Evolutionary conservation across 2,888 invertebrate species (phyloP).

Genomic region (Trachelus troglodyta): DNA sequence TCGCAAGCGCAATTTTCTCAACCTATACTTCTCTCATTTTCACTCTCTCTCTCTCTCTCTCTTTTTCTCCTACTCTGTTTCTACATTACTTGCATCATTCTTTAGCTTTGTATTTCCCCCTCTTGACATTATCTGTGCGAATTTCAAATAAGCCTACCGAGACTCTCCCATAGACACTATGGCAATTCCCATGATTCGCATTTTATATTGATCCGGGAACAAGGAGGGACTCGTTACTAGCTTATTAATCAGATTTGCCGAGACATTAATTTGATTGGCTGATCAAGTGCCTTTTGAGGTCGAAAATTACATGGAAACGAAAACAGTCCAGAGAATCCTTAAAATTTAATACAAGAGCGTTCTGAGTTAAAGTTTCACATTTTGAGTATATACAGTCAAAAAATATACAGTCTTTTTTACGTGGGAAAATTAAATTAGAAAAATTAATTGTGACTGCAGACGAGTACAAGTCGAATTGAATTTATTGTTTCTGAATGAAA

Average conservation of each 20-base stretch:
- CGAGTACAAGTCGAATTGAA: background rate
- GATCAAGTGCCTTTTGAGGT: background rate
- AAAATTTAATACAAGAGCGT: background rate
- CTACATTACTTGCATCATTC: background rate
- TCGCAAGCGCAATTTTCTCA: slow-evolving; percentile 9
- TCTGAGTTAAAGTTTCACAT: background rate
- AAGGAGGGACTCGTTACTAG: background rate
- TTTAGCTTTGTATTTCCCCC: background rate
- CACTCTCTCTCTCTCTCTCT: slow-evolving; percentile 14
- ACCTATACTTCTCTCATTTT: background rate
- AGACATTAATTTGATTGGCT: background rate
- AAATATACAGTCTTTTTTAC: background rate
- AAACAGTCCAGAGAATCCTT: background rate
- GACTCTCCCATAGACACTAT: background rate
- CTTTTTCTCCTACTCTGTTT: slow-evolving; percentile 10
- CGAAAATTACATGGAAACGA: background rate
- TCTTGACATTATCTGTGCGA: background rate
- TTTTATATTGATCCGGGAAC: background rate
- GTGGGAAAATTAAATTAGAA: background rate
- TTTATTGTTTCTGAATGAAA: background rate
- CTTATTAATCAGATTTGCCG: background rate
- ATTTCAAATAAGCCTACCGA: background rate
- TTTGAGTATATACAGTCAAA: background rate
- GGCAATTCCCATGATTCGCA: background rate
- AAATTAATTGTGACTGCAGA: background rate